Evolutionary conservation across 2,888 invertebrate species (phyloP), one percentile per base, ranked within the genome.

Genomic region (Phasia obesa): DNA sequence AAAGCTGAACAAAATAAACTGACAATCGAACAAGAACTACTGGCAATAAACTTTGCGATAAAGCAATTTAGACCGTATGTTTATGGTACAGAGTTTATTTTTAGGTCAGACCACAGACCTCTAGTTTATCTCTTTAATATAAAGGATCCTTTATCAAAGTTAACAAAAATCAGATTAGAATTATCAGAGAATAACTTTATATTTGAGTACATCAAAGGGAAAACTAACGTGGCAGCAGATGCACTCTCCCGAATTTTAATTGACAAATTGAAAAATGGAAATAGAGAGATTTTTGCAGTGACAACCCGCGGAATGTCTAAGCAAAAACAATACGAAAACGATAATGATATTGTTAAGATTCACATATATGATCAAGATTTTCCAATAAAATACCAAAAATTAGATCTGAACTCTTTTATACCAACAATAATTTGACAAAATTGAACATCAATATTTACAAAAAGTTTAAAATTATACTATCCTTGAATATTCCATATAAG

Each of bases 61-160:
- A 44, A 44, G n/a, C 44, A 44, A n/a, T 44, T 44, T n/a, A 44
- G 44, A n/a, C 44, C 44, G 15, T 44, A 44, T 4, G 44, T 44
- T n/a, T 44, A 44, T 44, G 44, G 44, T 2, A 44, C 44, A 2
- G 44, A 44, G n/a, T 44, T 44, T 44, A n/a, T 44, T 5, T 13
- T 44, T 0, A n/a, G 44, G 4, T 44, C n/a, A 6, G 27, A 27
- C 27, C 27, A 27, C 27, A 27, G 27, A 6, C 6, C 27, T 27
- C 27, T 27, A 27, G 44, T 44, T 13, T 44, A 44, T 15, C 4
- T 44, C 1, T 44, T 44, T 44, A 44, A 44, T n/a, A 44, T 44
- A 1, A 44, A 44, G 15, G n/a, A 44, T n/a, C 44, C 44, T 15
- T 44, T 15, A 4, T 44, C 44, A n/a, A 44, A 44, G 4, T 44